These are phyloP conservation scores for Sclerodermus sp. DNA, from an alignment of 2,888 invertebrate genomes.

Conservation along the genomic window DNA sequence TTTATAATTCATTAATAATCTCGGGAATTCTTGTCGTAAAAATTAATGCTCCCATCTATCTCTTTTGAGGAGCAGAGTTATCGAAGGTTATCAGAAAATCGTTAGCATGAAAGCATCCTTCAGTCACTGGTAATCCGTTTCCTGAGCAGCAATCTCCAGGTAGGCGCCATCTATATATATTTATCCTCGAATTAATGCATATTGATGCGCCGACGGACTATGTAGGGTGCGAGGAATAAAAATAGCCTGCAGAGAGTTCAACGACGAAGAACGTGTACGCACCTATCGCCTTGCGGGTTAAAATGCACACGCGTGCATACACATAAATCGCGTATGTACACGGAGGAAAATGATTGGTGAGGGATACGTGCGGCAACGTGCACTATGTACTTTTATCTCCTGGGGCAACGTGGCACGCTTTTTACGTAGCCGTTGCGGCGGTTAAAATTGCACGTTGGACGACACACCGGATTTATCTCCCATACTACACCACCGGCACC, in stretches of 20 bases:
- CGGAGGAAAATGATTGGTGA: constrained; percentile 1
- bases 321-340: neutral
- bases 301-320: neutral
- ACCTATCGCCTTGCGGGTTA: too few species aligned
- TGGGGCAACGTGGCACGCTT: constrained; percentile 17
- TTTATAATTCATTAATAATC: too few species aligned
- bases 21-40: too few species aligned
- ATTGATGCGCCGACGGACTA: constrained; percentile 21
- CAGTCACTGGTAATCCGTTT: too few species aligned
- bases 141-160: too few species aligned
- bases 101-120: too few species aligned
- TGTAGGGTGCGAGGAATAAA: constrained; percentile 10
- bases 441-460: constrained; percentile 39
- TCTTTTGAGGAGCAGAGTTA: too few species aligned
- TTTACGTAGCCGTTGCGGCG: constrained; percentile 23
- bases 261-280: too few species aligned
- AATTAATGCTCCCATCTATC: too few species aligned
- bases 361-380: constrained; percentile 2
- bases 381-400: constrained; percentile 21
- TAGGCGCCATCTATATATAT: constrained; percentile 17
- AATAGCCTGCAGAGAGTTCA: constrained; percentile 8
- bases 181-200: constrained; percentile 32
- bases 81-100: too few species aligned
- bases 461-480: constrained; percentile 38
- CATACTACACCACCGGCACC: constrained; percentile 11